These are phyloP conservation scores for Eulemur albifrons DNA, from an alignment of 2,797 vertebrate species.

Conservation along the genomic window DNA sequence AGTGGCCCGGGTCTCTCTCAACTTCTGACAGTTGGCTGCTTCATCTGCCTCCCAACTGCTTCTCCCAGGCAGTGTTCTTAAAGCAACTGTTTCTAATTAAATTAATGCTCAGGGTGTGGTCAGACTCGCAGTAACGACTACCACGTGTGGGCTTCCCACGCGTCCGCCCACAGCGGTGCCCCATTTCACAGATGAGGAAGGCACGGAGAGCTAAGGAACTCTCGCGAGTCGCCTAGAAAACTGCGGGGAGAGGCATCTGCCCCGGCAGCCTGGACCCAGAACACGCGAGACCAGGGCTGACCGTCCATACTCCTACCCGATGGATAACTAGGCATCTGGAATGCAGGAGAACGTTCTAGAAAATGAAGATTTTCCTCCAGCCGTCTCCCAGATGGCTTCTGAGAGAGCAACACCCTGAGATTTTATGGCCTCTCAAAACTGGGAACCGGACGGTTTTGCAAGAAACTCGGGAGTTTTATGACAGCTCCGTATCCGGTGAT, in stretches of 20 bases:
- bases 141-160: accelerated
- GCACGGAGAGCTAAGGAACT: too few relatives aligned
- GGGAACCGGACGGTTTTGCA: accelerated
- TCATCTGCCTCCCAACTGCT: neutral
- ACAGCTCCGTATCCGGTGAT: accelerated
- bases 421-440: neutral
- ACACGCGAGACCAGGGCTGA: too few relatives aligned
- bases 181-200: neutral
- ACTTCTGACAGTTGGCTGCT: accelerated
- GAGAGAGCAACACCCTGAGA: neutral
- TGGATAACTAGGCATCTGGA: neutral
- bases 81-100: neutral
- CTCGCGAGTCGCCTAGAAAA: neutral
- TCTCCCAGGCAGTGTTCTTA: neutral
- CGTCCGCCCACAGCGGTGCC: accelerated
- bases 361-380: neutral
- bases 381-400: neutral
- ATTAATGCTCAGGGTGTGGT: accelerated
- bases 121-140: accelerated
- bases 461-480: accelerated
- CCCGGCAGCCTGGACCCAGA: neutral
- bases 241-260: neutral
- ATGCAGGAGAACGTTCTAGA: neutral
- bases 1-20: accelerated
- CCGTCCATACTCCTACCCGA: accelerated